Percentiles rank a stretch among this genome's conserved stretches.
Conservation (phyloP, 2,888 invertebrate species). For the Caenorhabditis sinica region DNA sequence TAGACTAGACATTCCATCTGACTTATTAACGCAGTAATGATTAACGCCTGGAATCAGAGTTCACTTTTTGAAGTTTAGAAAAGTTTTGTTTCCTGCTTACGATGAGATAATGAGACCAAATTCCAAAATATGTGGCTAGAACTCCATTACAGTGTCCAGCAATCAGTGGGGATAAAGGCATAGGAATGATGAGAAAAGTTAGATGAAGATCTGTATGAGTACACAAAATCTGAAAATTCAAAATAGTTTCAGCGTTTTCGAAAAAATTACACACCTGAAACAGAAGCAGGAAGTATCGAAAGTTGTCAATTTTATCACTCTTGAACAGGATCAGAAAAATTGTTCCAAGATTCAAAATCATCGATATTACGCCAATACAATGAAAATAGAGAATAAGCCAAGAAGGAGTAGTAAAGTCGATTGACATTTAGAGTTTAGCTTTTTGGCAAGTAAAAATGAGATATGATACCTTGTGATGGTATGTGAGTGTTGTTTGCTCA, state of each 20-base stretch:
- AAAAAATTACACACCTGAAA: slow-evolving; percentile 14
- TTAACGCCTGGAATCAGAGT: slow-evolving; percentile 3
- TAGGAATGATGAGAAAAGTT: slow-evolving; percentile 21
- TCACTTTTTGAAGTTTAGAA: not conserved
- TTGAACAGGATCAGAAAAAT: slow-evolving; percentile 16
- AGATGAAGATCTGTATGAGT: slow-evolving; percentile 21
- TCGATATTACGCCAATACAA: slow-evolving; percentile 6
- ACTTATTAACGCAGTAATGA: not conserved
- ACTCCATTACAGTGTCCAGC: slow-evolving; percentile 23
- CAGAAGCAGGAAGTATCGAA: slow-evolving; percentile 12
- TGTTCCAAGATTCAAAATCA: not conserved
- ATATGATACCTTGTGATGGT: slow-evolving; percentile 1
- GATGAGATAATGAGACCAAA: slow-evolving; percentile 17
- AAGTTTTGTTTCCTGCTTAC: not conserved
- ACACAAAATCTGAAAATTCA: slow-evolving; percentile 17
- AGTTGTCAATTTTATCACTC: slow-evolving; percentile 24
- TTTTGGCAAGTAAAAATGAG: not conserved
- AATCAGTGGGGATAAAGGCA: slow-evolving; percentile 31
- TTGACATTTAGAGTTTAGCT: not conserved
- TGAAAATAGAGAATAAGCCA: slow-evolving; percentile 22
- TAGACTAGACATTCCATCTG: slow-evolving; percentile 35
- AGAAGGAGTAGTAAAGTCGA: not conserved
- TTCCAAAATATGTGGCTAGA: not conserved
- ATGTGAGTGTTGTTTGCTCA: slow-evolving; percentile 3
- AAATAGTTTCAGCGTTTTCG: too few species aligned